Percentiles rank a stretch among this genome's conserved stretches.
Conservation (phyloP, 2,113 vertebrate species). For the Caranx melampygus region DNA sequence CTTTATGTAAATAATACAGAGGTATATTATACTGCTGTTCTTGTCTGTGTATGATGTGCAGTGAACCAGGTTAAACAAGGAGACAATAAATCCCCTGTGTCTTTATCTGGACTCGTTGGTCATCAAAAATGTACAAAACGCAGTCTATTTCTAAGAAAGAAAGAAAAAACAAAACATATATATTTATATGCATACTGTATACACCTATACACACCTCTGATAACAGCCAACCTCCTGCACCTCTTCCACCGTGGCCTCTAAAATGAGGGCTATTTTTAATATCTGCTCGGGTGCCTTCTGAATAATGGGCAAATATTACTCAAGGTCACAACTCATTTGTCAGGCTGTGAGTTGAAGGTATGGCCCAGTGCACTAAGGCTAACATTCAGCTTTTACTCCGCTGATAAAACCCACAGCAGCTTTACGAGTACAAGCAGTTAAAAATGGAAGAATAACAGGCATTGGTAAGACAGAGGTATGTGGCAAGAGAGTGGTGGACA, state of each 20-base stretch:
- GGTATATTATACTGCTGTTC: not conserved
- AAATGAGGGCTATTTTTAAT: constrained; percentile 87
- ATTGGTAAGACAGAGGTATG: constrained; percentile 50
- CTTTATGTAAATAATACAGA: not conserved
- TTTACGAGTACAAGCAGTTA: constrained; percentile 77
- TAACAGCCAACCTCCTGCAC: constrained; percentile 36
- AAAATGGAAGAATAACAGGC: constrained; percentile 70
- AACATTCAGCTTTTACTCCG: constrained; percentile 77
- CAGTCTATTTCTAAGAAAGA: not conserved
- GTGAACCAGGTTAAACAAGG: constrained; percentile 4
- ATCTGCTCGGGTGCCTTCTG: constrained; percentile 81
- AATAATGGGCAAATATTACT: constrained; percentile 84
- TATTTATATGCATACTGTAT: constrained; percentile 38
- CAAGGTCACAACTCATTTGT: constrained; percentile 86
- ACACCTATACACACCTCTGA: constrained; percentile 69
- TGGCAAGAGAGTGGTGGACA: constrained; percentile 37
- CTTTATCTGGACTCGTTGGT: not conserved
- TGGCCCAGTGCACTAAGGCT: constrained; percentile 70
- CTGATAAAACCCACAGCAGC: constrained; percentile 75
- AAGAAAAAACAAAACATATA: constrained; percentile 9
- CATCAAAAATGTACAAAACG: not conserved
- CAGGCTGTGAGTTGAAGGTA: constrained; percentile 81
- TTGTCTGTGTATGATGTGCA: not conserved
- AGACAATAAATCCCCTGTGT: constrained; percentile 10
- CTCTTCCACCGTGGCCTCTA: constrained; percentile 39